A percentile compares a stretch with the other conserved stretches of the same genome.
phyloP scores from a whole-genome alignment of 2,113 vertebrate species.

The Vulpes lagopus region DNA sequence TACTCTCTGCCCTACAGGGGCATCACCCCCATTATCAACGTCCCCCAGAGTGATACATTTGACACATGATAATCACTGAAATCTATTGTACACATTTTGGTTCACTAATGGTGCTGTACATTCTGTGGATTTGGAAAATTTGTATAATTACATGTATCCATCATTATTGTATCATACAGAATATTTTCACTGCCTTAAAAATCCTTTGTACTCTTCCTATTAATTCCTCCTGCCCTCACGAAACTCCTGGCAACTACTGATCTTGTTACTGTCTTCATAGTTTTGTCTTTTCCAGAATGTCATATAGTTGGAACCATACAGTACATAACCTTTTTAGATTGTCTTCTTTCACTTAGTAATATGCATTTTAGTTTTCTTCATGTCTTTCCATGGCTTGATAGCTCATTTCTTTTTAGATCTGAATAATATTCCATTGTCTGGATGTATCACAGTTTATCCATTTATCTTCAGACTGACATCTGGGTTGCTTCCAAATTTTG shows the following conservation, averaged over 20 bases:
- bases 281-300: neutral
- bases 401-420: neutral
- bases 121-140: neutral
- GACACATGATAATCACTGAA: no score
- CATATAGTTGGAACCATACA: neutral
- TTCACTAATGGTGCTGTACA: neutral
- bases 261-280: neutral
- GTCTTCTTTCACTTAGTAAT: neutral
- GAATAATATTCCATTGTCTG: neutral
- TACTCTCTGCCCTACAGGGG: no score
- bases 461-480: neutral
- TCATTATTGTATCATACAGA: no score
- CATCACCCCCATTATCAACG: neutral
- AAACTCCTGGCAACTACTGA: no score
- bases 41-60: neutral
- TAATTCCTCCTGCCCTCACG: no score
- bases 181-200: neutral
- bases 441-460: neutral
- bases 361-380: neutral
- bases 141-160: neutral
- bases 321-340: neutral
- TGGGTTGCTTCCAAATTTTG: neutral
- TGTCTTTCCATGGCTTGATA: neutral
- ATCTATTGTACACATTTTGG: neutral
- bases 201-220: no score